Percentiles rank a stretch among this genome's conserved stretches.
phyloP scores from a whole-genome alignment of 2,888 invertebrate genomes.

The Malacosoma neustria region DNA sequence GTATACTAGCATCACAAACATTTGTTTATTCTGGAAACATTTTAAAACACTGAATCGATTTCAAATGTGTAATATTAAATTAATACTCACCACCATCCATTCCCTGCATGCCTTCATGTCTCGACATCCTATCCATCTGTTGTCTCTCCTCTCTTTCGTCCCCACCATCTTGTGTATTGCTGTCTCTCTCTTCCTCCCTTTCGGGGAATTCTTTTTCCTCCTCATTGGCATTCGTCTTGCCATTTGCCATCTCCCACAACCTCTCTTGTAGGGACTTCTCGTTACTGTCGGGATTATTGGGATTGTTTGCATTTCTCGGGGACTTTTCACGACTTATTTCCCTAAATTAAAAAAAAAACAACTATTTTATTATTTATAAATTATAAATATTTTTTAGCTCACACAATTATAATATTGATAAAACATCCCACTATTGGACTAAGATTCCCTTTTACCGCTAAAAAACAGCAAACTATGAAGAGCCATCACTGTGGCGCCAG shows the following conservation, averaged over 20 bases:
- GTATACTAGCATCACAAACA: no score
- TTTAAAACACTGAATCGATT: no score
- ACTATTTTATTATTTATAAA: no score
- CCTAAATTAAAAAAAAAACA: constrained; percentile 21
- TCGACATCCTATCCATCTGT: constrained; percentile 16
- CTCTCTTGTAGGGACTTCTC: constrained; percentile 66
- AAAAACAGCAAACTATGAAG: no score
- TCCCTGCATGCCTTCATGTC: constrained; percentile 11
- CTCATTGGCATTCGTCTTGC: constrained; percentile 27
- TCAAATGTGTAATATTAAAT: no score
- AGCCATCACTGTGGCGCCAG: no score
- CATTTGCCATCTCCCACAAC: constrained; percentile 70
- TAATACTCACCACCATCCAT: constrained; percentile 16
- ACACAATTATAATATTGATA: no score
- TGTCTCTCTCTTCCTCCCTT: background rate
- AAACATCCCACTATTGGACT: no score
- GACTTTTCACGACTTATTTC: constrained; percentile 54
- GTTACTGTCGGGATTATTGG: constrained; percentile 12
- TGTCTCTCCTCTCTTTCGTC: constrained; percentile 6
- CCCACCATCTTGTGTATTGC: background rate
- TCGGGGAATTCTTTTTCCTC: constrained; percentile 17
- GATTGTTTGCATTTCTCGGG: constrained; percentile 22
- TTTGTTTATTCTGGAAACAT: no score
- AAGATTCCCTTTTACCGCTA: no score
- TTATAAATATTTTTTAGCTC: no score